Evolutionary conservation across 2,797 vertebrate genomes (phyloP).

Genomic region (Gymnothorax reevesii): DNA sequence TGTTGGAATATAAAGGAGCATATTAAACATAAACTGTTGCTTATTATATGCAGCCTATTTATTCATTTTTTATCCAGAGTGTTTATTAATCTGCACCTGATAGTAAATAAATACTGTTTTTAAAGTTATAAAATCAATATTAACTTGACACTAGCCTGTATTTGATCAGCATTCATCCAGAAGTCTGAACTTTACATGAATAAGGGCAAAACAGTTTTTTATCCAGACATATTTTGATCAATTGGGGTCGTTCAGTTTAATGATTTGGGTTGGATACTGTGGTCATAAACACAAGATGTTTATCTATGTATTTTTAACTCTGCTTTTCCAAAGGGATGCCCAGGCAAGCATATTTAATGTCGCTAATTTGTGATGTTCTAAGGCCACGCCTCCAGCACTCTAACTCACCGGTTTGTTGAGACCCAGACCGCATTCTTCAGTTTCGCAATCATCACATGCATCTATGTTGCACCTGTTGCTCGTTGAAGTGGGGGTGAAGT

Average conservation of each 20-base stretch:
- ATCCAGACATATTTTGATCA: not conserved
- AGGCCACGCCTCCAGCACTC: too few relatives aligned
- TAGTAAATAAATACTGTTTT: not conserved
- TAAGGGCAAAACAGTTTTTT: not conserved
- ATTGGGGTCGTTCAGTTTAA: not conserved
- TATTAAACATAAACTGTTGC: too few relatives aligned
- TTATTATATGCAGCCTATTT: too few relatives aligned
- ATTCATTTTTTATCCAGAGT: too few relatives aligned
- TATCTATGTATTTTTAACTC: not conserved
- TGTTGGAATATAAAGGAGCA: too few relatives aligned
- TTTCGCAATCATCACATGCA: too few relatives aligned
- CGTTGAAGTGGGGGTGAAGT: too few relatives aligned
- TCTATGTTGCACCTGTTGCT: too few relatives aligned
- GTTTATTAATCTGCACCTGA: too few relatives aligned
- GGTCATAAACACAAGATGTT: not conserved
- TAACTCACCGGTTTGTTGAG: too few relatives aligned
- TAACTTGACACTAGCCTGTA: not conserved
- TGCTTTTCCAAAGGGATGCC: not conserved
- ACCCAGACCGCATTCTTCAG: too few relatives aligned
- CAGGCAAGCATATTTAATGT: not conserved
- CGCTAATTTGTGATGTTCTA: not conserved
- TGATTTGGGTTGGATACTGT: not conserved
- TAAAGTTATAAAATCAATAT: not conserved
- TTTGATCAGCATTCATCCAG: not conserved
- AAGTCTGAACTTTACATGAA: not conserved